Percentiles rank a stretch among this genome's conserved stretches.
Conservation (phyloP, 1,140 invertebrate genomes). For the Rhysida immarginata region DNA sequence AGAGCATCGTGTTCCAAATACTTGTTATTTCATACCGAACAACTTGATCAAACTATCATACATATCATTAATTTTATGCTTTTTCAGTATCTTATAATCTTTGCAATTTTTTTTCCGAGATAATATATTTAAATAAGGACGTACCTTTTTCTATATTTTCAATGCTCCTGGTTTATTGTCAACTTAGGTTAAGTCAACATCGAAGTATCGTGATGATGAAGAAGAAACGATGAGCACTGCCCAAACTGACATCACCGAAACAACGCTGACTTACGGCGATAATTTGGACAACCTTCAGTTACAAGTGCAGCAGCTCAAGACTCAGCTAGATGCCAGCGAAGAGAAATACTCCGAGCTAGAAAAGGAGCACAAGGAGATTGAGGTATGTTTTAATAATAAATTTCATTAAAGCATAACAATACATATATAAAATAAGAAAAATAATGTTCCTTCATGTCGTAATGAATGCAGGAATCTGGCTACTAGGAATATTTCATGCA, state of each 20-base stretch:
- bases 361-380: constrained; percentile 28
- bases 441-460: too few species aligned
- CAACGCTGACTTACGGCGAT: constrained; percentile 19
- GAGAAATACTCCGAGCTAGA: constrained; percentile 29
- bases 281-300: constrained; percentile 19
- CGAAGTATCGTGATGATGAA: constrained; percentile 23
- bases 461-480: too few species aligned
- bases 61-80: too few species aligned
- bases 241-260: constrained; percentile 37
- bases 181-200: constrained; percentile 22
- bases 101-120: constrained; percentile 15
- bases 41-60: too few species aligned
- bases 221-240: constrained; percentile 35
- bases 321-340: constrained; percentile 19
- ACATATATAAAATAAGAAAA: too few species aligned
- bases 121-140: constrained; percentile 13
- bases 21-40: too few species aligned
- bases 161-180: too few species aligned
- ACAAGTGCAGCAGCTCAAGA: constrained; percentile 12
- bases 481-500: too few species aligned
- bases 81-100: too few species aligned
- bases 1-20: too few species aligned
- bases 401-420: too few species aligned
- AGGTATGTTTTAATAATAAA: too few species aligned
- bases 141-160: constrained; percentile 15